phyloP scores from a whole-genome alignment of 2,888 invertebrate species.

The Stramonita haemastoma region DNA sequence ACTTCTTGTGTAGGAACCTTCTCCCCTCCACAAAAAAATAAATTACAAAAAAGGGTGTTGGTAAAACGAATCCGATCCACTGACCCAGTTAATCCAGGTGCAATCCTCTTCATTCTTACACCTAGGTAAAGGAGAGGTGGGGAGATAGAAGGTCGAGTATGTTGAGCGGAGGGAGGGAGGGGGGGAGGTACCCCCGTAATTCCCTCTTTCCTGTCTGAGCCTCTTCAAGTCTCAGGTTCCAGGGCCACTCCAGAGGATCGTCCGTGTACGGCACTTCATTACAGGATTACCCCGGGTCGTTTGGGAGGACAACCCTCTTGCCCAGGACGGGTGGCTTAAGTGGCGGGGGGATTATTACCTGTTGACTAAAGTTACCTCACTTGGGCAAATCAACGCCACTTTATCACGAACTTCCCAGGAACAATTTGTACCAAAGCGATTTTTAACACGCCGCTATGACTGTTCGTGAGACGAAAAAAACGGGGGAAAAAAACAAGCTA shows the following conservation, averaged over 20 bases:
- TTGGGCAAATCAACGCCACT: too few species aligned
- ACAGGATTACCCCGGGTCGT: conserved; percentile 8
- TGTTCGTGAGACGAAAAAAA: too few species aligned
- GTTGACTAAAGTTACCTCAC: not conserved
- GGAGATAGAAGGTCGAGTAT: too few species aligned
- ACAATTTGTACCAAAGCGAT: too few species aligned
- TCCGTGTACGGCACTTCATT: not conserved
- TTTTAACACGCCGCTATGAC: too few species aligned
- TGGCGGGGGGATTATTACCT: not conserved
- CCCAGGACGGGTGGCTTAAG: not conserved
- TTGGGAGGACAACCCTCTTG: not conserved
- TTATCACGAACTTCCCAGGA: too few species aligned
- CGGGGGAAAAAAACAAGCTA: too few species aligned
- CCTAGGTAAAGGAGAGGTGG: too few species aligned
- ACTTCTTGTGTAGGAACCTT: too few species aligned
- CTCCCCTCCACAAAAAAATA: too few species aligned
- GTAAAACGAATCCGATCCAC: not conserved
- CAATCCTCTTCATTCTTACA: not conserved
- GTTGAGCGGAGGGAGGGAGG: not conserved
- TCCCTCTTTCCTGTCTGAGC: not conserved
- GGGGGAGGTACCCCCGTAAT: not conserved
- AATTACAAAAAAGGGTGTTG: too few species aligned
- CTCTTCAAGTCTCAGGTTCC: not conserved
- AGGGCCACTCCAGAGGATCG: too few species aligned
- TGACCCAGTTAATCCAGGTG: not conserved